phyloP scores from a whole-genome alignment of 2,797 vertebrate genomes.

The Enteromius unitaeniatus region DNA sequence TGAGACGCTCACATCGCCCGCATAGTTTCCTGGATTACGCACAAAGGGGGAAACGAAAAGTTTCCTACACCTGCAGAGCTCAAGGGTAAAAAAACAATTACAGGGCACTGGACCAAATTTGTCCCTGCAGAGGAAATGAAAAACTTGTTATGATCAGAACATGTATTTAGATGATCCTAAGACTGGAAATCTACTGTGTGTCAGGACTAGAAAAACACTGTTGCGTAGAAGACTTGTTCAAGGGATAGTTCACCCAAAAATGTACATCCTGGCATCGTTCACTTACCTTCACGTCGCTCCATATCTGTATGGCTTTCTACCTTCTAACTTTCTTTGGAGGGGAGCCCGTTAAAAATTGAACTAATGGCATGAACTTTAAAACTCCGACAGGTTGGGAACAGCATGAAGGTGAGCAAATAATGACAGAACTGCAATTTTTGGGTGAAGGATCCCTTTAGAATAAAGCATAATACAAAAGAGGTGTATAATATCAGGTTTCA shows the following conservation, averaged over 20 bases:
- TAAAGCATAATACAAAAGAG: neutral
- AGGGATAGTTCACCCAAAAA: neutral
- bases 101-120: neutral
- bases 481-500: neutral
- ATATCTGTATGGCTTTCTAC: neutral
- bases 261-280: neutral
- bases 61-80: neutral
- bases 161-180: neutral
- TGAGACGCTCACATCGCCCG: neutral
- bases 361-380: neutral
- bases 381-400: neutral
- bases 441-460: neutral
- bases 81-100: neutral
- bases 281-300: too few relatives aligned
- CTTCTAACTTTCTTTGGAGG: neutral
- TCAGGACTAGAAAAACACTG: neutral
- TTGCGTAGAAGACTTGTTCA: neutral
- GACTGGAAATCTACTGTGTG: neutral
- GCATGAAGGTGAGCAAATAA: neutral
- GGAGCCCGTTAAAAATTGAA: neutral
- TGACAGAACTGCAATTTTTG: neutral
- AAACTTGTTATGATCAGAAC: slow-evolving; percentile 3
- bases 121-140: slow-evolving; percentile 9
- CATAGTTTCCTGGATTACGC: neutral
- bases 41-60: neutral